Percentiles rank a stretch among this genome's conserved stretches.
Evolutionary conservation across 53 echinoderm and acorn worm genomes (phyloP).

Genomic region (Astropecten irregularis): DNA sequence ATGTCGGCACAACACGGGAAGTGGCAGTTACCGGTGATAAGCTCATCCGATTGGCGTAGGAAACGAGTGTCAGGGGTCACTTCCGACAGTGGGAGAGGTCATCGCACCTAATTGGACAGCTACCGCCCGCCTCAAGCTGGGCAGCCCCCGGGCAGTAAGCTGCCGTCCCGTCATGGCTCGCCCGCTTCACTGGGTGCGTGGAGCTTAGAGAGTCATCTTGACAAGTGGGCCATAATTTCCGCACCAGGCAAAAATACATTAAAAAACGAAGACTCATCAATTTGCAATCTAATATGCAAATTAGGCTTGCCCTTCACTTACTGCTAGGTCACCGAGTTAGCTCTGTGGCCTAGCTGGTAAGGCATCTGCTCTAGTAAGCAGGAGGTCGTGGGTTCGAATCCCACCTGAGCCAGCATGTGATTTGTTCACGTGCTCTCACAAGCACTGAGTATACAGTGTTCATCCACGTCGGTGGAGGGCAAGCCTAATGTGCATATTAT

Average conservation of each 20-base stretch:
- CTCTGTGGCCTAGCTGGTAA: too few species aligned
- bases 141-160: background rate
- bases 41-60: conserved; percentile 39
- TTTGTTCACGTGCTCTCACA: too few species aligned
- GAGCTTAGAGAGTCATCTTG: background rate
- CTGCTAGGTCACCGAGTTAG: too few species aligned
- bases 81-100: conserved; percentile 64
- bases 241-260: conserved; percentile 25
- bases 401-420: too few species aligned
- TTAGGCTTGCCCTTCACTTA: too few species aligned
- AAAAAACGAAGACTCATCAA: background rate
- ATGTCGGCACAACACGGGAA: conserved; percentile 66
- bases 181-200: background rate
- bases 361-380: too few species aligned
- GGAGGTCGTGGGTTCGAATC: too few species aligned
- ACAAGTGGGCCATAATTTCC: background rate
- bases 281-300: background rate
- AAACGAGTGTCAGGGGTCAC: conserved; percentile 30
- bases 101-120: conserved; percentile 35
- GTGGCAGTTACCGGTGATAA: conserved; percentile 76
- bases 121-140: too few species aligned
- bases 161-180: background rate
- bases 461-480: too few species aligned
- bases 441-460: too few species aligned
- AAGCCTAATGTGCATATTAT: too few species aligned